Evolutionary conservation across 2,797 vertebrate genomes (phyloP).

Genomic region (Molossus alvarezi): DNA sequence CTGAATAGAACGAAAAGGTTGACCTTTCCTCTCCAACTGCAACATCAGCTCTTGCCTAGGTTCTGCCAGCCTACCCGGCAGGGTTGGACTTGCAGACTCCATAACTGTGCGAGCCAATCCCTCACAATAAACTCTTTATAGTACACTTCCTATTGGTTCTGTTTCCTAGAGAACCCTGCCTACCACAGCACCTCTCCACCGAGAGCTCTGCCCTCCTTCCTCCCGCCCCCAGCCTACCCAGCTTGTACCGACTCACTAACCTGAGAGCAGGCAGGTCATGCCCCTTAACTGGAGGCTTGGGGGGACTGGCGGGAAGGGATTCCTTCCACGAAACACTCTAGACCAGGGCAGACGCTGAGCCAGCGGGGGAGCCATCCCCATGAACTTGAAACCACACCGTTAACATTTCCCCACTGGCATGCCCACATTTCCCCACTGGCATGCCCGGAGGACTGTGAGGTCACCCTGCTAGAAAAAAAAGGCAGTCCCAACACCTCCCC

Average conservation of each 20-base stretch:
- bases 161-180: not conserved
- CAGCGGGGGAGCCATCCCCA: not conserved
- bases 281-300: not conserved
- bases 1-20: not conserved
- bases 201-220: too few relatives aligned
- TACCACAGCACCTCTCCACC: not conserved
- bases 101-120: not conserved
- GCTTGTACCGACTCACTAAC: not conserved
- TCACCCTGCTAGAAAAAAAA: not conserved
- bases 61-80: not conserved
- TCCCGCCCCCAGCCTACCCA: too few relatives aligned
- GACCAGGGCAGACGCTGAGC: not conserved
- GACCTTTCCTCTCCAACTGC: not conserved
- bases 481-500: not conserved
- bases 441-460: not conserved
- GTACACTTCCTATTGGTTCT: not conserved
- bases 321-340: not conserved
- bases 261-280: not conserved
- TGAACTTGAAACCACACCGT: not conserved
- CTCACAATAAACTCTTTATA: conserved; percentile 9
- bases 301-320: not conserved
- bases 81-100: not conserved
- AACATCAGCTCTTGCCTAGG: not conserved
- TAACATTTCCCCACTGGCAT: not conserved
- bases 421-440: not conserved